Percentiles rank a stretch among this genome's conserved stretches.
Conservation (phyloP, 2,888 invertebrate species). For the Sabatieria punctata region DNA sequence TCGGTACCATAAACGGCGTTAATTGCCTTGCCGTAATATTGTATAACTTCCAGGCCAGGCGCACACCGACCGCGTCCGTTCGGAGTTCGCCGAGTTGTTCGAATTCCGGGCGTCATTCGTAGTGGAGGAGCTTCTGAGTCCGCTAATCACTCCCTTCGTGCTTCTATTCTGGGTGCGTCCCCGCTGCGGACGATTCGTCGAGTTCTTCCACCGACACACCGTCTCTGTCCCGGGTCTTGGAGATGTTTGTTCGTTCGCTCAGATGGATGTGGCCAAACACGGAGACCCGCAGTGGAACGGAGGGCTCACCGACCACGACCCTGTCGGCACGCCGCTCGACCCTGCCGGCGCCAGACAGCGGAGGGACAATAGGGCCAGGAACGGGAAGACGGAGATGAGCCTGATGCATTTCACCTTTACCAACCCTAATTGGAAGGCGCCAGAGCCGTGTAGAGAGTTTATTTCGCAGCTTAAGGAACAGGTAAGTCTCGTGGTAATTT, state of each 20-base stretch:
- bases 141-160: constrained; percentile 73
- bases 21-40: no score
- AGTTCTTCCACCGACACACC: constrained; percentile 56
- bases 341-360: background rate
- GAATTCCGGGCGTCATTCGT: constrained; percentile 54
- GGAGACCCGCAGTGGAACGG: constrained; percentile 52
- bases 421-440: constrained; percentile 82
- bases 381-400: constrained; percentile 89
- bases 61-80: constrained; percentile 64
- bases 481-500: no score
- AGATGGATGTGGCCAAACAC: constrained; percentile 63
- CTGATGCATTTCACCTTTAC: constrained; percentile 83
- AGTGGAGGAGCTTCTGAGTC: constrained; percentile 72
- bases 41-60: no score
- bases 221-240: constrained; percentile 82
- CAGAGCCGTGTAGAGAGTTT: constrained; percentile 37
- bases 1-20: no score
- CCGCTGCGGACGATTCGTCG: constrained; percentile 69
- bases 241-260: constrained; percentile 60
- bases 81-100: constrained; percentile 76
- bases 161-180: constrained; percentile 56
- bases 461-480: constrained; percentile 28
- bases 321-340: no score
- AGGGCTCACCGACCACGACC: background rate
- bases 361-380: constrained; percentile 50